Conservation (phyloP, 2,888 invertebrate species). For the Melangyna quadrimaculata region DNA sequence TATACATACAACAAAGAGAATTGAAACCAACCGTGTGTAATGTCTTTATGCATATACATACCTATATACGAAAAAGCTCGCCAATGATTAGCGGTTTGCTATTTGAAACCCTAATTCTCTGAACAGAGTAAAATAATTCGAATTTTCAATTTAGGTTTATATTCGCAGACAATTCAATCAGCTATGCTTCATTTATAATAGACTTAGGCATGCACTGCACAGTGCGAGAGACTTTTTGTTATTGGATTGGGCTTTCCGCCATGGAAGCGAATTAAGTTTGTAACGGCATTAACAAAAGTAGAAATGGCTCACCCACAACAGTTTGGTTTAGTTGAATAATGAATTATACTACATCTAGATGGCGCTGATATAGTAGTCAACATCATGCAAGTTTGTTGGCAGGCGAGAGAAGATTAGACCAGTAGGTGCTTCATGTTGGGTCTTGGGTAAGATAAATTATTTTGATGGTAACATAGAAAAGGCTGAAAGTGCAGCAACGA, state of each 20-base stretch:
- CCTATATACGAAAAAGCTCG: not conserved
- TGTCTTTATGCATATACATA: conserved; percentile 27
- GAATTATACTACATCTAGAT: not conserved
- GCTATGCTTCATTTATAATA: not conserved
- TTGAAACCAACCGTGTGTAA: conserved; percentile 13
- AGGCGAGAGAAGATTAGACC: not conserved
- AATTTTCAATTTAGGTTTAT: conserved; percentile 32
- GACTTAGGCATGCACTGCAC: not conserved
- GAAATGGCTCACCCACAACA: not conserved
- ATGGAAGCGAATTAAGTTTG: not conserved
- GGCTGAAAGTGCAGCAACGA: too few species aligned
- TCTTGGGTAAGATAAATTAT: too few species aligned
- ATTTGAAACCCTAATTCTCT: conserved; percentile 22
- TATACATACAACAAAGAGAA: not conserved
- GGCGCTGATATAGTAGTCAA: not conserved
- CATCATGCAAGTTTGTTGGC: not conserved
- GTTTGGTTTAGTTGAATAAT: not conserved
- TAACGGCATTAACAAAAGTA: not conserved
- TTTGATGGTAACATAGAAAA: too few species aligned
- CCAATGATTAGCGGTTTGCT: conserved; percentile 32
- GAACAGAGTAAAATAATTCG: conserved; percentile 34
- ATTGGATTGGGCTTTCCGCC: not conserved
- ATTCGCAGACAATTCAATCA: conserved; percentile 40
- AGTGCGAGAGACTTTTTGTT: not conserved
- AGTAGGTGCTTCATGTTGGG: not conserved